phyloP scores from a whole-genome alignment of 1,140 invertebrate species.

The Steinernema feltiae region DNA sequence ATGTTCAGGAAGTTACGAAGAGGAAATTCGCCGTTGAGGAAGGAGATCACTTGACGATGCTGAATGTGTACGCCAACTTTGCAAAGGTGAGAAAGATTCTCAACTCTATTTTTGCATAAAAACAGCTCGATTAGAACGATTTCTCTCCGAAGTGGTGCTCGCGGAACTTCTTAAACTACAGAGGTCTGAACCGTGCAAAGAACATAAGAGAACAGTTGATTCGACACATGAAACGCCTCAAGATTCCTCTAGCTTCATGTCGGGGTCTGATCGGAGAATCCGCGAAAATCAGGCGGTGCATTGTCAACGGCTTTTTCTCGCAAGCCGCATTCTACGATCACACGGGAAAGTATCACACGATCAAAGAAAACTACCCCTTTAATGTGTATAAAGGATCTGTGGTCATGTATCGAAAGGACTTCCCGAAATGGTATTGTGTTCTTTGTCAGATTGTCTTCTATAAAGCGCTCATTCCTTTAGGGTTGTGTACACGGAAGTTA shows the following conservation, averaged over 20 bases:
- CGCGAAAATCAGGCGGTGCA: slow-evolving; percentile 66
- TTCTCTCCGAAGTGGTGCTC: slow-evolving; percentile 77
- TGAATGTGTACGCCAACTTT: slow-evolving; percentile 82
- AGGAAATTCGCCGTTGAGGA: slow-evolving; percentile 82
- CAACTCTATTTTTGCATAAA: no score
- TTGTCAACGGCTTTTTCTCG: slow-evolving; percentile 81
- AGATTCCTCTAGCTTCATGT: slow-evolving; percentile 67
- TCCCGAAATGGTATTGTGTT: slow-evolving; percentile 69
- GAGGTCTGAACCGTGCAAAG: slow-evolving; percentile 73
- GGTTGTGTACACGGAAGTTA: slow-evolving; percentile 74
- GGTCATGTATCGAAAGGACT: slow-evolving; percentile 72
- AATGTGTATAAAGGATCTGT: slow-evolving; percentile 80
- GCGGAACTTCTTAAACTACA: slow-evolving; percentile 78
- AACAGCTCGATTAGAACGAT: slow-evolving; percentile 62
- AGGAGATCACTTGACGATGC: slow-evolving; percentile 83
- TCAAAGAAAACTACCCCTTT: slow-evolving; percentile 73
- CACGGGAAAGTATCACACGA: slow-evolving; percentile 74
- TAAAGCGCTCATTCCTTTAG: no score
- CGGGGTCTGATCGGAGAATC: slow-evolving; percentile 62
- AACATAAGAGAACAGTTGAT: slow-evolving; percentile 70
- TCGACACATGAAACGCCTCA: slow-evolving; percentile 69
- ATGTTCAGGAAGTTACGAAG: slow-evolving; percentile 65
- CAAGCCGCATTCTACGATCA: slow-evolving; percentile 81
- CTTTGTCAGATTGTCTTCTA: no score
- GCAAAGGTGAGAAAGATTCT: slow-evolving; percentile 61